Evolutionary conservation across 2,888 invertebrate genomes (phyloP), one percentile per base, ranked within the genome.

Genomic region (Pollenia griseotomentosa): DNA sequence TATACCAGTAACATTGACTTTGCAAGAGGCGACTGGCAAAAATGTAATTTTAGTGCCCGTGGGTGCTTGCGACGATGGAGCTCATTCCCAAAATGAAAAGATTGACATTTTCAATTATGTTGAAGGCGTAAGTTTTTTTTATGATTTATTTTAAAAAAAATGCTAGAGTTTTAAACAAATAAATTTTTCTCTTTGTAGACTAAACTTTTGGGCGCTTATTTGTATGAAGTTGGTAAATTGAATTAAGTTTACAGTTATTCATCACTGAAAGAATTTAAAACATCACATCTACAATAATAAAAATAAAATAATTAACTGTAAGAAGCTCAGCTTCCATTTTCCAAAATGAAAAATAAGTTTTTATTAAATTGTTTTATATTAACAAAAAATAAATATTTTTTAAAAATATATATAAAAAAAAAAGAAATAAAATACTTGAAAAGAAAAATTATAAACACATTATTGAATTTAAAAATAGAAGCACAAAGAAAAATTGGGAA

Each of bases 61-160:
- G 93, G 99, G 99, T 70, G 96, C 97, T 79, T 91, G 91, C 83
- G 99, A 99, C 94, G 99, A 99, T 94, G 99, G 99, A 90, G 99
- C 99, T 85, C 99, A 99, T 94, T 99, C 99, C 14, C 98, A 99
- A 94, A 99, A 99, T 94, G 99, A 99, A 94, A 99, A 99, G 94
- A 95, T 99, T 90, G 96, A 99, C 94, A 94, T 97, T 85, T 95
- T 96, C 88, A 99, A 99, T 94, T 99, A 99, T 91, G 97, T 99
- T 89, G 96, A 98, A 94, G 99, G 99, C 90, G 98, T 98, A 94
- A 95, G 96, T 90, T 68, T 63, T 55, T 71, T 57, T 68, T 8
- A 23, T 10, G 48, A 48, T 44, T 53, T 51, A 9, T 48, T 55
- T 42, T 70, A 44, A 61, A 73, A 51, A 59, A 74, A 73, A 23